Evolutionary conservation across 2,113 vertebrate species (phyloP), one percentile per base, ranked within the genome.

Genomic region (Tragelaphus strepsiceros): DNA sequence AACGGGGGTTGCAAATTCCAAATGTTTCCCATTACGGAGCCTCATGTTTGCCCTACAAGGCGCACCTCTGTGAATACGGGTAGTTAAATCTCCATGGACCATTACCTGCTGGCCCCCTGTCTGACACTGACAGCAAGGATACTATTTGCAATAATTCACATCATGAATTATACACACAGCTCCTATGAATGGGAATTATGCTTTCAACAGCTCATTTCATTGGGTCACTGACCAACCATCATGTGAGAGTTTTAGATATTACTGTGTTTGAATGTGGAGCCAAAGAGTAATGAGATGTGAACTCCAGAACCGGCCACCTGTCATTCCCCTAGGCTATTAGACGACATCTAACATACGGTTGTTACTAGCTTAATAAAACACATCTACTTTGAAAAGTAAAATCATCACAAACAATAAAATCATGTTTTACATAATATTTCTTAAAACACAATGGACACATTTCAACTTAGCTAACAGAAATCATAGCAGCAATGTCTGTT

Each of bases 171-270:
- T 62, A 64, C 49, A 90, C 61, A 28, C 26, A 51, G 43, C 39
- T 64, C 43, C 90, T 49, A 43, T 58, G 88, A 88, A 56, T 39
- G 83, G 91, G 54, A 91, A 67, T 88, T 49, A 81, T 67, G 77
- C 61, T 80, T 92, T 46, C 90, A 92, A 93, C 61, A 87, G 51
- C 24, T 91, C 81, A 32, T 96, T 91, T 91, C 58, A 94, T 15
- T 93, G 92, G 88, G 85, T 97, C 96, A 97, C 91, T 84, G 94
- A 95, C n/a, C 91, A 91, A 49, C 28, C 61, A 64, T n/a, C 82
- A 91, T 43, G 39, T 56, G 32, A 82, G 81, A 74, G 49, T 78
- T 93, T 94, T 56, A 74, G 64, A 71, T 93, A 17, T 21, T 80
- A 77, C 35, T 39, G 15, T 83, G n/a, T 59, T 91, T 96, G 71